Percentiles rank a stretch among this genome's conserved stretches.
Conservation (phyloP, 2,888 invertebrate genomes). For the Lacanobia wlatinum region DNA sequence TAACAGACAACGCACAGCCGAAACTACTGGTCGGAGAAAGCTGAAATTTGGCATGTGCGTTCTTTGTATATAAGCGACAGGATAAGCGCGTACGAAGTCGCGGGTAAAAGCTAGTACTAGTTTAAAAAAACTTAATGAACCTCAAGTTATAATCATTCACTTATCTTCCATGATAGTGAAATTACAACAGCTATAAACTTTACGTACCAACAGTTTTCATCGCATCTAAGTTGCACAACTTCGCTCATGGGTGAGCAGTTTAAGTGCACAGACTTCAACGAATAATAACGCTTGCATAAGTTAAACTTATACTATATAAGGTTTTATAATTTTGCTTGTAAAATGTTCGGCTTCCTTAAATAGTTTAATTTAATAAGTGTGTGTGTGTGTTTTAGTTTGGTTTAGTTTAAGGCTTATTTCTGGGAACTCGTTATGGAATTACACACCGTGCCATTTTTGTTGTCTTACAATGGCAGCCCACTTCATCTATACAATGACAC, state of each 20-base stretch:
- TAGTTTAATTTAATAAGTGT: no score
- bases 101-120: background rate
- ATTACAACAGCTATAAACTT: constrained; percentile 42
- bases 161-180: constrained; percentile 19
- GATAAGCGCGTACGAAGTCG: no score
- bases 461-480: no score
- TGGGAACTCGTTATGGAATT: no score
- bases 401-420: no score
- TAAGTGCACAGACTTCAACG: constrained; percentile 44
- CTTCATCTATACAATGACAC: no score
- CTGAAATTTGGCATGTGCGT: no score
- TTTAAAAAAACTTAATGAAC: background rate
- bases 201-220: constrained; percentile 40
- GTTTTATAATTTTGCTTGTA: constrained; percentile 30
- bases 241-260: constrained; percentile 42
- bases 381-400: no score
- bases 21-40: no score
- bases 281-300: constrained; percentile 34
- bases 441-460: no score
- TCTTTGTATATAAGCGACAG: no score
- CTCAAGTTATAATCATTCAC: constrained; percentile 8
- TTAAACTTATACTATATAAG: constrained; percentile 19
- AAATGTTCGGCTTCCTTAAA: background rate
- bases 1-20: no score
- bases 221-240: constrained; percentile 36